phyloP scores from a whole-genome alignment of 2,113 vertebrate species.

The Pollimyrus isidori region DNA sequence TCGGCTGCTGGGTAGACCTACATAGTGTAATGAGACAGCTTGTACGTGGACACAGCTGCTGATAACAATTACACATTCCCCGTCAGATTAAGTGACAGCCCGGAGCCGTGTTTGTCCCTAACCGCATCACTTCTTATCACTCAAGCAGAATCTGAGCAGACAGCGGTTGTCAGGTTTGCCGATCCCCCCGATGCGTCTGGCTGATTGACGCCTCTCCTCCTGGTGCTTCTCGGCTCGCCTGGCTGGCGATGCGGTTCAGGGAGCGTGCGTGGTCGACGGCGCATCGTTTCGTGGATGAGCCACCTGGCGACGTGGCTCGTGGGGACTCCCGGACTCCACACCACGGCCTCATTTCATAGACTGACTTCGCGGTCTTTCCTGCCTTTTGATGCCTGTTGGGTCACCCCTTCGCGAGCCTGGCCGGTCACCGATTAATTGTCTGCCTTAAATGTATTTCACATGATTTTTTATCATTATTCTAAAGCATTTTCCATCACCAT shows the following conservation, averaged over 20 bases:
- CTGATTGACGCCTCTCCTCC: slow-evolving; percentile 8
- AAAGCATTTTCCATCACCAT: neutral
- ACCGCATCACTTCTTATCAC: neutral
- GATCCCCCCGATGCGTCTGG: slow-evolving; percentile 1
- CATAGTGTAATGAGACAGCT: too few species aligned
- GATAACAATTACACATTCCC: neutral
- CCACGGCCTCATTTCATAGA: neutral
- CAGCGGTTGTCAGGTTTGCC: neutral
- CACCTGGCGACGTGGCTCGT: neutral
- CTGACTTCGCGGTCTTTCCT: neutral
- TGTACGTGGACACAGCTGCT: too few species aligned
- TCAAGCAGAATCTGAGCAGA: neutral
- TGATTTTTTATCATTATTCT: neutral
- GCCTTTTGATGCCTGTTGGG: neutral
- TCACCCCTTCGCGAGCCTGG: neutral
- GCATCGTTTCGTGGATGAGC: neutral
- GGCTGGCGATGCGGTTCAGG: neutral
- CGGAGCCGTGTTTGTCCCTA: neutral
- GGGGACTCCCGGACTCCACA: neutral
- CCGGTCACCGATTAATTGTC: neutral
- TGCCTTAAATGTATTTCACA: neutral
- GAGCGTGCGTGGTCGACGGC: neutral
- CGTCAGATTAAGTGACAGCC: slow-evolving; percentile 9
- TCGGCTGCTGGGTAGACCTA: too few species aligned
- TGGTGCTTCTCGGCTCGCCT: neutral